Conservation (phyloP, 2,797 vertebrate genomes). For the Chloroceryle inda region DNA sequence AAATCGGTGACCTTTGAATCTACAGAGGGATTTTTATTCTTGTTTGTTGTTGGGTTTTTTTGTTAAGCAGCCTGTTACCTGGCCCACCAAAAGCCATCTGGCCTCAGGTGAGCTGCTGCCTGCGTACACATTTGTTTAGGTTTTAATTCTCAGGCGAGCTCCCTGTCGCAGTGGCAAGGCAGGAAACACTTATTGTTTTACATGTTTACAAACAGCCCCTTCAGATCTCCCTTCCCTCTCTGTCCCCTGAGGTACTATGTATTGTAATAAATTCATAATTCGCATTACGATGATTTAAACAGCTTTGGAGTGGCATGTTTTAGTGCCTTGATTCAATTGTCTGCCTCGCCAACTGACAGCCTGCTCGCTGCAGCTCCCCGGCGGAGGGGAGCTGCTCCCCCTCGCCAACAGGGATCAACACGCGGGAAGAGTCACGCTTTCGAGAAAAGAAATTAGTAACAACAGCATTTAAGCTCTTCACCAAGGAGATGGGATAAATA, state of each 20-base stretch:
- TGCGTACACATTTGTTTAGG: neutral
- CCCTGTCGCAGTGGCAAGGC: neutral
- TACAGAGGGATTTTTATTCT: neutral
- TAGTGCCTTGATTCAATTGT: conserved; percentile 77
- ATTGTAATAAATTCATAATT: conserved; percentile 79
- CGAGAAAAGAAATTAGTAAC: neutral
- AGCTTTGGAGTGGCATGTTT: conserved; percentile 78
- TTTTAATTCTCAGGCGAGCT: neutral
- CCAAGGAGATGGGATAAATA: neutral
- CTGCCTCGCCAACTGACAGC: conserved; percentile 73
- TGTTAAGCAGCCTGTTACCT: neutral
- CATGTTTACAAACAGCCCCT: conserved; percentile 79
- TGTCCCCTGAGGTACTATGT: conserved; percentile 71
- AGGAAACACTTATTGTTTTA: conserved; percentile 63
- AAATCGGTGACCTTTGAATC: neutral
- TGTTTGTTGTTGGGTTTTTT: neutral
- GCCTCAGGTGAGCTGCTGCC: conserved; percentile 28
- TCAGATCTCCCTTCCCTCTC: conserved; percentile 72
- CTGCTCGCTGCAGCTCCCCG: conserved; percentile 34
- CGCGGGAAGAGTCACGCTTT: neutral
- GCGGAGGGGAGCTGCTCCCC: conserved; percentile 16
- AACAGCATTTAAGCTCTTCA: neutral
- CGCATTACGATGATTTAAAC: conserved; percentile 74
- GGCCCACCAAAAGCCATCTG: neutral
- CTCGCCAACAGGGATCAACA: conserved; percentile 19